phyloP scores from a whole-genome alignment of 2,113 vertebrate genomes.

The Gallinago paraguaiae region DNA sequence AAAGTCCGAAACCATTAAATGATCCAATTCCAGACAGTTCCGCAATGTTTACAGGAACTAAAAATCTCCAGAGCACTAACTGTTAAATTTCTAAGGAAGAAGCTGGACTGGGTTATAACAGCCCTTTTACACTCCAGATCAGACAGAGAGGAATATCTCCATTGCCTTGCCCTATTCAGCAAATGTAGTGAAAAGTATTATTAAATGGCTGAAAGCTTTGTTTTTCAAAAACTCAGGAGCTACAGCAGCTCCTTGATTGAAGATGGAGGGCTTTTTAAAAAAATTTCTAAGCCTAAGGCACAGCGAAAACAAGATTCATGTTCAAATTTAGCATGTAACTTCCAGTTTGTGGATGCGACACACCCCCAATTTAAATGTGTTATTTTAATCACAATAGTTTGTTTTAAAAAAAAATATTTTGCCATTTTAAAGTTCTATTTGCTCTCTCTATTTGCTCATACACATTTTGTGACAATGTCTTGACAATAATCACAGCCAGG shows the following conservation, averaged over 20 bases:
- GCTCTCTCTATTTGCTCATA: neutral
- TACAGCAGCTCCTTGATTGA: neutral
- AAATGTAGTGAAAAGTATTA: neutral
- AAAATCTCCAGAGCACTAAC: neutral
- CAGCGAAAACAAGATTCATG: neutral
- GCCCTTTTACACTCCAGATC: neutral
- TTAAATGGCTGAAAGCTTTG: neutral
- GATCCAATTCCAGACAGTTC: neutral
- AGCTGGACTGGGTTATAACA: neutral
- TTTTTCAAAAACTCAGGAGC: neutral
- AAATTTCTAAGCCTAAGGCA: neutral
- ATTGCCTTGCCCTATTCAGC: neutral
- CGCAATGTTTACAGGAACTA: neutral
- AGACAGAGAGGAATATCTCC: neutral
- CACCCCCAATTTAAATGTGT: neutral
- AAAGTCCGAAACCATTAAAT: neutral
- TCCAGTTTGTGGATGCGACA: neutral
- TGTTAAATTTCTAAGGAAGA: neutral
- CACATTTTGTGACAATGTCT: neutral
- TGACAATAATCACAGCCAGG: neutral
- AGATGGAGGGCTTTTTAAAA: fast-evolving
- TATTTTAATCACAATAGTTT: neutral
- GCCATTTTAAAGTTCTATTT: neutral
- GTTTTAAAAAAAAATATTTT: neutral
- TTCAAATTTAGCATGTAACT: neutral